Base-by-base conservation (phyloP, 2,888 invertebrate genomes). In the Atrina japonica region DNA sequence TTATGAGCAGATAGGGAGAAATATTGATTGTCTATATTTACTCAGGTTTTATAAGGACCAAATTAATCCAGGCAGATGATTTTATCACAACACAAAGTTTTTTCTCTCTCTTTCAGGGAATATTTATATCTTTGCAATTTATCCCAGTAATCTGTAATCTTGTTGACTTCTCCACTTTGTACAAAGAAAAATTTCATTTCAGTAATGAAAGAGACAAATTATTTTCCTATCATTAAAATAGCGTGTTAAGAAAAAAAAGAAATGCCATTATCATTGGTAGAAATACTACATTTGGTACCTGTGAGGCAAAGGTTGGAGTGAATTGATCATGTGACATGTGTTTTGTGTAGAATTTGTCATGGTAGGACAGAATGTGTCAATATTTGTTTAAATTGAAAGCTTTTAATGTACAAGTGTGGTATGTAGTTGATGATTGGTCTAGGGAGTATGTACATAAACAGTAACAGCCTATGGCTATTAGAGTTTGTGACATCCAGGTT, bases 301-400 rank as follows among this genome's bases (percentile, higher is more conserved):
- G 52, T 3, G 52, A 52, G 25, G 52, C 14, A 18, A 18, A 18
- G 25, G 52, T 52, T 25, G 21, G 52, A 25, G 52, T 52, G 25
- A 25, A 52, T 52, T 14, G 27, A 52, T 70, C 70, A 70, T 60
- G 53, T 70, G 70, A 64, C 49, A n/a, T 21, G 27, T 60, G 64
- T 47, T 67, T 64, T 67, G 64, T 72, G 64, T 50, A 68, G 47
- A 68, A 68, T 72, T 70, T 72, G 72, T 72, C 72, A 72, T 67
- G 67, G 52, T 53, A 66, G 64, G 64, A 72, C 67, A 58, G 47
- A 67, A 64, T 67, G 68, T 69, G 73, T 73, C 73, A 73, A 73
- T 73, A 73, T 73, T 73, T 73, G 73, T 69, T 64, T 64, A 73
- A 73, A 69, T 69, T 69, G 73, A 68, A 73, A 73, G 73, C 73